Conservation (phyloP, 2,888 invertebrate genomes). For the Crepidodera aurea region DNA sequence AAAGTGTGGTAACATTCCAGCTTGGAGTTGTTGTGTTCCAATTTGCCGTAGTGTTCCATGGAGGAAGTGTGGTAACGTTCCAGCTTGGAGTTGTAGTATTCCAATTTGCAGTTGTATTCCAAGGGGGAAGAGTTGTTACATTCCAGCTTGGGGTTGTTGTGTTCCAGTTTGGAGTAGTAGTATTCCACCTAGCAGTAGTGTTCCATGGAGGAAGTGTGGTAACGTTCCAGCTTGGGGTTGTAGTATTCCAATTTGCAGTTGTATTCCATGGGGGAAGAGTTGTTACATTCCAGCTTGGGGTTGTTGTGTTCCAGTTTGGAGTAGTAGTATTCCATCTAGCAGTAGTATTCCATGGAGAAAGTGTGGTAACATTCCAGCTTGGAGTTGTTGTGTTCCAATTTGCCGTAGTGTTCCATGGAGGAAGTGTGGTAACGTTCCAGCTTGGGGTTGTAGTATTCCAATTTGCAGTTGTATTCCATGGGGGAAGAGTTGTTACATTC, state of each 20-base stretch:
- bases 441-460: background rate
- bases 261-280: background rate
- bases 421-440: background rate
- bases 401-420: background rate
- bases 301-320: background rate
- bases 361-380: background rate
- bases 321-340: background rate
- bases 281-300: background rate
- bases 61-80: too few relatives aligned
- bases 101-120: too few relatives aligned
- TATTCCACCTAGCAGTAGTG: too few relatives aligned
- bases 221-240: too few relatives aligned
- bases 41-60: too few relatives aligned
- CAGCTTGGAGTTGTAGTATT: background rate
- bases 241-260: background rate
- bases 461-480: background rate
- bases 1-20: too few relatives aligned
- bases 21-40: too few relatives aligned
- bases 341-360: background rate
- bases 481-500: background rate
- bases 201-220: too few relatives aligned
- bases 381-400: background rate
- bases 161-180: too few relatives aligned
- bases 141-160: too few relatives aligned
- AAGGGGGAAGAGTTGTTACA: too few relatives aligned